A percentile compares a stretch with the other conserved stretches of the same genome.
These are phyloP conservation scores for Bradypodion ventrale DNA, from an alignment of 2,797 vertebrate genomes.

Conservation along the genomic window DNA sequence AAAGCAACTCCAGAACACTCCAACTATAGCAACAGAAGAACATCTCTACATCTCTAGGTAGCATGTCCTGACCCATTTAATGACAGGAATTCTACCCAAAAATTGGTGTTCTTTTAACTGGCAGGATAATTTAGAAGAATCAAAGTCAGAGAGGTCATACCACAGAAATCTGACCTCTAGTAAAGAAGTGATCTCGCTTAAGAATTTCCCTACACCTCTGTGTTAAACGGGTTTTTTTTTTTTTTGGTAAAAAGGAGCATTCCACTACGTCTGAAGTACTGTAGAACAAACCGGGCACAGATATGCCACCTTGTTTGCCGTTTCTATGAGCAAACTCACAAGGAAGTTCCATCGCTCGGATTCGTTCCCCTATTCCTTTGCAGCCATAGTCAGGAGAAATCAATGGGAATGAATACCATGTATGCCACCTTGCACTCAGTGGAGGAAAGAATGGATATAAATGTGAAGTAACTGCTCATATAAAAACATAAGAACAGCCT, in stretches of 20 bases:
- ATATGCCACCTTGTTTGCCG: background rate
- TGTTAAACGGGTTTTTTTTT: too few species aligned
- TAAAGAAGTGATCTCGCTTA: too few species aligned
- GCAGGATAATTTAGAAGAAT: background rate
- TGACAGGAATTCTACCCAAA: background rate
- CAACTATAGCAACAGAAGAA: background rate
- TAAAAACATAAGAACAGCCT: too few species aligned
- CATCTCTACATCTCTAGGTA: too few species aligned
- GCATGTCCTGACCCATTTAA: background rate
- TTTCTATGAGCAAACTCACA: background rate
- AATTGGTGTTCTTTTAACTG: too few species aligned
- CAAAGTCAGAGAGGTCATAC: too few species aligned
- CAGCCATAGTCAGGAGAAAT: background rate
- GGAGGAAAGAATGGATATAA: background rate
- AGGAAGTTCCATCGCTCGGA: background rate
- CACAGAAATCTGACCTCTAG: too few species aligned
- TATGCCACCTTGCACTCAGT: background rate
- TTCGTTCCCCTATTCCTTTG: constrained; percentile 15
- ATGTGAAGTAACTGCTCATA: too few species aligned
- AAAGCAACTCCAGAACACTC: constrained; percentile 3
- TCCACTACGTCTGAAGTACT: too few species aligned
- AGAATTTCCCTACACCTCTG: too few species aligned
- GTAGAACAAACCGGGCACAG: too few species aligned
- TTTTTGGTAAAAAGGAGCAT: background rate
- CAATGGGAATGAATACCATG: background rate